These are phyloP conservation scores for Picus viridis DNA, from an alignment of 2,797 vertebrate species.

Conservation along the genomic window DNA sequence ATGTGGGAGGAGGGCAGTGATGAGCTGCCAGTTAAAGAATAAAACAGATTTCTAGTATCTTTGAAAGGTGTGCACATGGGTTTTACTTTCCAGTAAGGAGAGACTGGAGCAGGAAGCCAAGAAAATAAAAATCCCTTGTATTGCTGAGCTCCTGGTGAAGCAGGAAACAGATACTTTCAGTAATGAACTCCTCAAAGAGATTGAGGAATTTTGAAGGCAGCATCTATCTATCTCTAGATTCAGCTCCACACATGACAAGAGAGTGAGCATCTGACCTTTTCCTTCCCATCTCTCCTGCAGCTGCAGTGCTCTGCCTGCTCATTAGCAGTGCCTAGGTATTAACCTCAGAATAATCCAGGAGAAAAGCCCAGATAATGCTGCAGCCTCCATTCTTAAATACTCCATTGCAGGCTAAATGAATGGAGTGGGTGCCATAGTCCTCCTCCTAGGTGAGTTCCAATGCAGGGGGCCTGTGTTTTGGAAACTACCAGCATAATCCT, in stretches of 20 bases:
- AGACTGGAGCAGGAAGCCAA: neutral
- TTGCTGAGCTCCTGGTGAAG: constrained; percentile 4
- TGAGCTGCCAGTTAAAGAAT: constrained; percentile 6
- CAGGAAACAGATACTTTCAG: neutral
- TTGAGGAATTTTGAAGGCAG: constrained; percentile 51
- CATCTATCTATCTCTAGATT: neutral
- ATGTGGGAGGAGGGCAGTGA: constrained; percentile 21
- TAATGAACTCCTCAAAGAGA: constrained; percentile 49
- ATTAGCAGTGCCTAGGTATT: constrained; percentile 41
- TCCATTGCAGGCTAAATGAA: neutral
- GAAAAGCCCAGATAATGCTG: neutral
- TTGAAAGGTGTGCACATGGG: neutral
- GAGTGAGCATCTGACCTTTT: constrained; percentile 38
- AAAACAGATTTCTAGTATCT: neutral
- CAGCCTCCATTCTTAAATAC: neutral
- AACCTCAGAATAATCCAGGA: constrained; percentile 22
- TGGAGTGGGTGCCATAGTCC: neutral
- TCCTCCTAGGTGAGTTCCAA: neutral
- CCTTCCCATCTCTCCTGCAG: constrained; percentile 2
- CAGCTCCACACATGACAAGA: neutral
- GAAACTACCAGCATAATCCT: neutral
- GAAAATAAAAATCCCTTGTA: constrained; percentile 17
- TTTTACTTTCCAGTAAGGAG: neutral
- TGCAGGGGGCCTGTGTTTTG: neutral
- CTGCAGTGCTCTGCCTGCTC: constrained; percentile 28